Evolutionary conservation across 2,797 vertebrate genomes (phyloP).

Genomic region (Poeciliopsis gracilis): DNA sequence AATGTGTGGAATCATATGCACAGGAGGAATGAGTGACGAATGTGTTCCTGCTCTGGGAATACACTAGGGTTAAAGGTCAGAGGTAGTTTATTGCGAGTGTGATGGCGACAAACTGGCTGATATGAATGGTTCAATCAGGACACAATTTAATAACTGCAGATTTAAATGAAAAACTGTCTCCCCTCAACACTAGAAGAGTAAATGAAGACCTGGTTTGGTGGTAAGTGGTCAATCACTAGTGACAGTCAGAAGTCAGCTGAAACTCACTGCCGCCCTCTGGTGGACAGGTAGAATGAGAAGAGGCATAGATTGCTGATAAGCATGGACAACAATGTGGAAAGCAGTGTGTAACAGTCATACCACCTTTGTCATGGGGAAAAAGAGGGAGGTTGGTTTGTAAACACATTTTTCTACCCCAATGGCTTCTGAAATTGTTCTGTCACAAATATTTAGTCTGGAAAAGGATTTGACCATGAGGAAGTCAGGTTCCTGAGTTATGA

Average conservation of each 20-base stretch:
- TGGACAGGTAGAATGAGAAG: slow-evolving; percentile 36
- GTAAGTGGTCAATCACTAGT: slow-evolving; percentile 30
- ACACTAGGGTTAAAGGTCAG: slow-evolving; percentile 1
- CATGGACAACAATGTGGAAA: background rate
- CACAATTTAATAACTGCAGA: background rate
- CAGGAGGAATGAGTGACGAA: slow-evolving; percentile 19
- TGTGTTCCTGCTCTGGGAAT: slow-evolving; percentile 5
- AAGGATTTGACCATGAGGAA: background rate
- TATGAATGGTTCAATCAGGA: background rate
- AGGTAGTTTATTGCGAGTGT: slow-evolving; percentile 3
- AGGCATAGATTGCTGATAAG: background rate
- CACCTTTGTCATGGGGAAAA: background rate
- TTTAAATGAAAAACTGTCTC: background rate
- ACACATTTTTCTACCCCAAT: background rate
- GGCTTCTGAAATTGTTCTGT: background rate
- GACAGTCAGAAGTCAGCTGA: slow-evolving; percentile 14
- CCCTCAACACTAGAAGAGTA: background rate
- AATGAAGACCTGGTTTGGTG: slow-evolving; percentile 38
- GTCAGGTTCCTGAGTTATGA: background rate
- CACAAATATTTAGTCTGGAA: background rate
- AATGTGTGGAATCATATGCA: slow-evolving; percentile 23
- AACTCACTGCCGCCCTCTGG: slow-evolving; percentile 24
- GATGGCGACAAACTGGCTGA: slow-evolving; percentile 6
- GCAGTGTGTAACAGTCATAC: background rate
- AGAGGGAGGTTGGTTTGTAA: background rate